A percentile compares a stretch with the other conserved stretches of the same genome.
phyloP scores from a whole-genome alignment of 2,113 vertebrate genomes.

The Salvelinus sp. region DNA sequence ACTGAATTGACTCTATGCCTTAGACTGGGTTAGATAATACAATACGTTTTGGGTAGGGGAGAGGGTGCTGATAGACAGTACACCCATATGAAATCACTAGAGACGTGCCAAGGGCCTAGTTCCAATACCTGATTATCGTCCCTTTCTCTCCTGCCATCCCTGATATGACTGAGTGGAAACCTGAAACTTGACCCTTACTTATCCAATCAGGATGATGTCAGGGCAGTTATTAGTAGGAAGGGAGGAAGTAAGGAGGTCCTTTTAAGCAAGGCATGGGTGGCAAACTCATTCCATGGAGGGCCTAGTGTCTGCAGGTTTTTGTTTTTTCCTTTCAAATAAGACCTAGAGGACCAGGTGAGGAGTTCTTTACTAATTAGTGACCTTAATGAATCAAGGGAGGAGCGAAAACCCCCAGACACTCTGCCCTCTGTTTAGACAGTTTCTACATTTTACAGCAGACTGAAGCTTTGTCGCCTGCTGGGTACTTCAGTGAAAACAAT shows the following conservation, averaged over 20 bases:
- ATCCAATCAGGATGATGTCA: neutral
- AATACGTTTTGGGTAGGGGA: neutral
- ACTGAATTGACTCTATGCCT: constrained; percentile 60
- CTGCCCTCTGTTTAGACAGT: neutral
- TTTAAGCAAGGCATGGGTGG: no score
- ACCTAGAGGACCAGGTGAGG: no score
- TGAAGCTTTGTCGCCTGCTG: constrained; percentile 14
- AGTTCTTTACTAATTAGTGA: no score
- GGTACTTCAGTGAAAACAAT: constrained; percentile 8
- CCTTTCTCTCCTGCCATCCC: neutral
- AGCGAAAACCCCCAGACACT: no score
- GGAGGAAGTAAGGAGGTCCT: neutral
- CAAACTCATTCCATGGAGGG: no score
- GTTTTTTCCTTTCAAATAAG: no score
- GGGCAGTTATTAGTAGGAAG: neutral
- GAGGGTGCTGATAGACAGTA: neutral
- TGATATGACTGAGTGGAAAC: neutral
- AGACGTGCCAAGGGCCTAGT: constrained; percentile 56
- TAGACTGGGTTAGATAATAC: constrained; percentile 38
- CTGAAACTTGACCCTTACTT: neutral
- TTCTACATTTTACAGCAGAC: neutral
- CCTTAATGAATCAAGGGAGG: no score
- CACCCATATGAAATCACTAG: constrained; percentile 45
- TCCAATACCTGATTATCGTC: neutral
- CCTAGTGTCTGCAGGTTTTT: no score